Evolutionary conservation across 1,140 invertebrate species (phyloP).

Genomic region (Drosophila pandora): DNA sequence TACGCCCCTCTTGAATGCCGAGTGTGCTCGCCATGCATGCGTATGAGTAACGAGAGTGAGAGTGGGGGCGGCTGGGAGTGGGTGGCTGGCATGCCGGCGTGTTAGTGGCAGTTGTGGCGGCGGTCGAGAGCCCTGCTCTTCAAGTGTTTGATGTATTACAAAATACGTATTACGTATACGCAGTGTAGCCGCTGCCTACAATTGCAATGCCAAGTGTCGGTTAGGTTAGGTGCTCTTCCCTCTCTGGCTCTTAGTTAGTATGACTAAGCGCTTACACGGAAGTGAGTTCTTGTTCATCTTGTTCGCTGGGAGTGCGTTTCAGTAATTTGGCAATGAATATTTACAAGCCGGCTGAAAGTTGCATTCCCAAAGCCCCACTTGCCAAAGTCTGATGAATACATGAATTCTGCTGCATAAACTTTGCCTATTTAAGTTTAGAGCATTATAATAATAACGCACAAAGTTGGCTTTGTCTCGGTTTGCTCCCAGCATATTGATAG

Average conservation of each 20-base stretch:
- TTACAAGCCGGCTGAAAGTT: not conserved
- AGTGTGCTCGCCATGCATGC: constrained; percentile 77
- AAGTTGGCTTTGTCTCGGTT: constrained; percentile 47
- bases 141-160: constrained; percentile 77
- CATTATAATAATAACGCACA: constrained; percentile 63
- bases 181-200: constrained; percentile 58
- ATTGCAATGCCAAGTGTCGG: constrained; percentile 74
- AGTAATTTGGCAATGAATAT: not conserved
- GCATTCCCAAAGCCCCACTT: too few species aligned
- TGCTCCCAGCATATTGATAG: constrained; percentile 60
- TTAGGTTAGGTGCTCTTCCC: constrained; percentile 18
- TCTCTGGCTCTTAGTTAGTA: not conserved
- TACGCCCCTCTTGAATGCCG: constrained; percentile 47
- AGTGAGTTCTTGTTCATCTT: not conserved
- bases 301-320: too few species aligned
- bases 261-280: not conserved
- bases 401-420: not conserved
- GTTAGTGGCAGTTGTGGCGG: constrained; percentile 27
- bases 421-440: constrained; percentile 8
- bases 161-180: constrained; percentile 68
- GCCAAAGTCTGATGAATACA: not conserved
- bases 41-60: constrained; percentile 70
- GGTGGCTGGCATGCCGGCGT: constrained; percentile 5
- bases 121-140: constrained; percentile 64
- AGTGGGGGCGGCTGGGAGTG: constrained; percentile 24